Evolutionary conservation across 2,888 invertebrate genomes (phyloP), one percentile per base, ranked within the genome.

Genomic region (Griposia aprilina): DNA sequence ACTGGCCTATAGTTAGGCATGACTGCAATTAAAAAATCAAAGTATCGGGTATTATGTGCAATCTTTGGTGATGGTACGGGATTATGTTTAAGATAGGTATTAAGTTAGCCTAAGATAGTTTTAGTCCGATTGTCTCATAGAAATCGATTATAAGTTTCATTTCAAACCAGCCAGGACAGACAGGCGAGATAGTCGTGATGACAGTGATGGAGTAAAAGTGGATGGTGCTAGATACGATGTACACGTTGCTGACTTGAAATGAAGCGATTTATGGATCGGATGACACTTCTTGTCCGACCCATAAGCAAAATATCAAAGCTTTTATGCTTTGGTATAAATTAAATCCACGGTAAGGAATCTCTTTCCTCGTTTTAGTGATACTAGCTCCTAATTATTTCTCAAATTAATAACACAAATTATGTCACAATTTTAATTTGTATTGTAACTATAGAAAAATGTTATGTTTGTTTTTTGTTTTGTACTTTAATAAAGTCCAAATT

Each of bases 1-100:
- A 92, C 91, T 91, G 86, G 93, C 95, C 95, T 93, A 91, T 73
- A 78, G 81, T 85, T 88, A 93, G 96, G 97, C 94, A 93, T 94
- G 97, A 97, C 97, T 96, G 96, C 95, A 95, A 92, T 94, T 95
- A 95, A 95, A 96, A 96, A 97, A 97, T 96, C 97, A 97, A 97
- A 97, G 97, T 97, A 97, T 98, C 98, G 98, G 98, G 98, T 98
- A 98, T 97, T 97, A 98, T 98, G 98, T 98, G 98, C 98, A 98
- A 98, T 98, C 98, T 96, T 97, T 97, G 97, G 98, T 98, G 97
- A 97, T 97, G 98, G 97, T 97, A 96, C 96, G 96, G 97, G 97
- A 94, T 93, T 95, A 96, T 87, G 73, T 88, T 84, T 96, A 96
- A 95, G 95, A 89, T 87, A 94, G 93, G 90, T 84, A 59, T 83